Evolutionary conservation across 2,888 invertebrate genomes (phyloP).

Genomic region (Schrankia costaestrigalis): DNA sequence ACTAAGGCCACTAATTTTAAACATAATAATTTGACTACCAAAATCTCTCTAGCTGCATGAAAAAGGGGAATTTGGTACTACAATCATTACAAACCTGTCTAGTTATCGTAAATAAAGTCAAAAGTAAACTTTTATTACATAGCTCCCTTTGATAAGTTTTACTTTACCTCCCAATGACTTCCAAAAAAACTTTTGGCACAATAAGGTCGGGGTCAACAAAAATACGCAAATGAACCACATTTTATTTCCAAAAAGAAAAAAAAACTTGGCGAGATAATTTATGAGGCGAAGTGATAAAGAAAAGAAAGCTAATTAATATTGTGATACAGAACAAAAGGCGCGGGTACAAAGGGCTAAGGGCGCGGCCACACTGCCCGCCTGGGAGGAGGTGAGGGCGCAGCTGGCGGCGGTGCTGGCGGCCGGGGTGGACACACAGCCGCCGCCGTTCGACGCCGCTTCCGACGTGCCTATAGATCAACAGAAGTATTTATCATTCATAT

Average conservation of each 20-base stretch:
- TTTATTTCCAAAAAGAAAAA: not conserved
- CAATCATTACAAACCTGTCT: no score
- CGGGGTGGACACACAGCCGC: constrained; percentile 79
- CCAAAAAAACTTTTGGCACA: no score
- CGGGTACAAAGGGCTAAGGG: constrained; percentile 32
- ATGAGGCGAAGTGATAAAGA: not conserved
- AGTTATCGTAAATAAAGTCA: no score
- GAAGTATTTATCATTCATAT: constrained; percentile 84
- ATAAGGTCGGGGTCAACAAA: not conserved
- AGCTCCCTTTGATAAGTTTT: no score
- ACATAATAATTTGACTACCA: no score
- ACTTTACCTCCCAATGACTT: no score
- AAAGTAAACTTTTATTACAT: no score
- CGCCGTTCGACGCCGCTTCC: constrained; percentile 93
- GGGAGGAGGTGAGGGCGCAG: constrained; percentile 85
- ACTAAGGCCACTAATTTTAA: no score
- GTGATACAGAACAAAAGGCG: constrained; percentile 39
- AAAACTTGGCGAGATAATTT: not conserved
- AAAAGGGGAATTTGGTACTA: no score
- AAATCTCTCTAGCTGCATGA: no score
- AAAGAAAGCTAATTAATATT: not conserved
- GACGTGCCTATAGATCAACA: constrained; percentile 93
- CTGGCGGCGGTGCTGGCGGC: constrained; percentile 80
- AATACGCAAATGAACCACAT: not conserved
- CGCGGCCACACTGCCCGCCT: constrained; percentile 60